These are phyloP conservation scores for Sclerurus mexicanus DNA, from an alignment of 2,113 vertebrate genomes.

Conservation along the genomic window DNA sequence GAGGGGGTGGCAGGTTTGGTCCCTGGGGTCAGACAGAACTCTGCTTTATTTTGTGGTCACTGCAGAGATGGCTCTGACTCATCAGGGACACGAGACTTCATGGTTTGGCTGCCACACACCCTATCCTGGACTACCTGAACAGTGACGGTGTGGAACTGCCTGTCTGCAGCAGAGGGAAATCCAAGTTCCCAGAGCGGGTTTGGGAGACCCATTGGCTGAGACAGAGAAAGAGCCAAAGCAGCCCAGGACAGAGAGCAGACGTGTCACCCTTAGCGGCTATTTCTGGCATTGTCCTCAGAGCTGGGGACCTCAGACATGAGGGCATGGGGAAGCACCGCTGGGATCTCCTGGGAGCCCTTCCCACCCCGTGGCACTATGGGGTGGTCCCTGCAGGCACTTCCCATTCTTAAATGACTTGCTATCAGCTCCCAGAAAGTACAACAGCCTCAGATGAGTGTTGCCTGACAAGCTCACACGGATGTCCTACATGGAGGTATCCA, in stretches of 20 bases:
- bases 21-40: neutral
- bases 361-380: neutral
- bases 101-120: neutral
- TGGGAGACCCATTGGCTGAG: neutral
- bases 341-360: neutral
- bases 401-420: neutral
- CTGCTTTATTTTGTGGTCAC: neutral
- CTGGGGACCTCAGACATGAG: neutral
- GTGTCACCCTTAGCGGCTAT: accelerated
- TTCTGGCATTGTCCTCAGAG: neutral
- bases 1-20: neutral
- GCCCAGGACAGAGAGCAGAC: neutral
- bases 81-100: neutral
- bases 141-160: accelerated
- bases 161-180: neutral
- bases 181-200: accelerated
- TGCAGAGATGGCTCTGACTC: neutral
- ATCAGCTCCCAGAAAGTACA: neutral
- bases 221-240: neutral
- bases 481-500: neutral
- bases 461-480: neutral
- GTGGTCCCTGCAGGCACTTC: neutral
- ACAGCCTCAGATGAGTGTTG: neutral
- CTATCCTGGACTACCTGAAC: accelerated
- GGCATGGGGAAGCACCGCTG: neutral